Percentiles rank a stretch among this genome's conserved stretches.
phyloP scores from a whole-genome alignment of 2,113 vertebrate genomes.

The Tachysurus fulvidraco region DNA sequence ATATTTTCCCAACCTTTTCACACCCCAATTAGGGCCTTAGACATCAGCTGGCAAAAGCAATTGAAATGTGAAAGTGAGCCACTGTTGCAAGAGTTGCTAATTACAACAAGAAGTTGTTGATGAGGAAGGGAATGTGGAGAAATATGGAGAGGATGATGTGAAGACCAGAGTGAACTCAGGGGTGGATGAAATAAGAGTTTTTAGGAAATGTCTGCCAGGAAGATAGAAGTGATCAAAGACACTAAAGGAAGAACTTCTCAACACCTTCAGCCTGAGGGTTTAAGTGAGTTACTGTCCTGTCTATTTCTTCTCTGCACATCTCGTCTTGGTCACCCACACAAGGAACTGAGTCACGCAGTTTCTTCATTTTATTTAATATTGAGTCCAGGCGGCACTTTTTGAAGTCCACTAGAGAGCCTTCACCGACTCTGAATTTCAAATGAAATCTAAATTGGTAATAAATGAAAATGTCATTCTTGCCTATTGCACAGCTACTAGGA shows the following conservation, averaged over 20 bases:
- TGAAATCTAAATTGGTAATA: constrained; percentile 25
- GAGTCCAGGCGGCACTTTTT: constrained; percentile 21
- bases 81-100: constrained; percentile 56
- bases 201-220: constrained; percentile 9
- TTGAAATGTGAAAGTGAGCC: constrained; percentile 72
- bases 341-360: neutral
- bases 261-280: constrained; percentile 2
- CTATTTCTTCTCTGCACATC: constrained; percentile 10
- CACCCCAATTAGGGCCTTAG: constrained; percentile 44
- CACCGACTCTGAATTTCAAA: constrained; percentile 15
- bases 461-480: constrained; percentile 30
- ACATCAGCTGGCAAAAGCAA: constrained; percentile 66
- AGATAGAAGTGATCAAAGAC: constrained; percentile 1
- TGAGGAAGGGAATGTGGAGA: constrained; percentile 15
- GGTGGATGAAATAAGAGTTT: neutral
- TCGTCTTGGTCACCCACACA: constrained; percentile 13
- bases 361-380: constrained; percentile 28
- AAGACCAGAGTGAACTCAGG: neutral
- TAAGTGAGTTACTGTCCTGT: constrained; percentile 20
- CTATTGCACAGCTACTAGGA: neutral
- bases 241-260: neutral
- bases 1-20: constrained; percentile 48
- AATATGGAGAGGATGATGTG: neutral
- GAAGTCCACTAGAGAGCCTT: neutral
- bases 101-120: constrained; percentile 41